Conservation (phyloP, 2,797 vertebrate species). For the Prionace glauca region DNA sequence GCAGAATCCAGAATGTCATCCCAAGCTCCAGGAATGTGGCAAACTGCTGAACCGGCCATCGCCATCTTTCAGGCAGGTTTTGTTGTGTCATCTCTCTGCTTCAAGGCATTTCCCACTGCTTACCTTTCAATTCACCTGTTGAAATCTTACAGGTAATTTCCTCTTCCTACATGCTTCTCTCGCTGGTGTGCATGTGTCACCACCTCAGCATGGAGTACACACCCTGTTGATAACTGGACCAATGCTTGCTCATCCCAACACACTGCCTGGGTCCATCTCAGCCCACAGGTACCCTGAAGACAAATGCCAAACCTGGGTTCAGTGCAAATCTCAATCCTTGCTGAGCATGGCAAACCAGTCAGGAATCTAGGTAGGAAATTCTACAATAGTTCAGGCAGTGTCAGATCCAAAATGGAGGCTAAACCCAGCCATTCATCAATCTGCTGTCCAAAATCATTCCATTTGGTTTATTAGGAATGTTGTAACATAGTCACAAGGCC, state of each 20-base stretch:
- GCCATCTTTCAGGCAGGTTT: too few relatives aligned
- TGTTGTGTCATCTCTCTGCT: background rate
- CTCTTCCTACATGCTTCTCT: background rate
- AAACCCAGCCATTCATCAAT: background rate
- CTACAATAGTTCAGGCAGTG: background rate
- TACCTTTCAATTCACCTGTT: background rate
- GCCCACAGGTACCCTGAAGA: background rate
- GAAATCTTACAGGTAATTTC: background rate
- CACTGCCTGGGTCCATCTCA: background rate
- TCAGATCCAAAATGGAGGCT: background rate
- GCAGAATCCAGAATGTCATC: background rate
- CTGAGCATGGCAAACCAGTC: too few relatives aligned
- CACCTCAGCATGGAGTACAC: background rate
- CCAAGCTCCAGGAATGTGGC: too few relatives aligned
- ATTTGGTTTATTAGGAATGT: background rate
- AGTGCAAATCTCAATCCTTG: background rate
- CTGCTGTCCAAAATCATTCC: background rate
- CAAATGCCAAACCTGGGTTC: background rate
- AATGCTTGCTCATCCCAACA: background rate
- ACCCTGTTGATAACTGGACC: background rate
- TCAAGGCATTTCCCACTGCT: background rate
- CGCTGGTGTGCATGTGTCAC: background rate
- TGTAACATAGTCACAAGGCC: background rate
- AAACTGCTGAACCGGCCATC: background rate
- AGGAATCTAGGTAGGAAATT: background rate